These are phyloP conservation scores for Montifringilla adamsi DNA, from an alignment of 2,113 vertebrate genomes.

Conservation along the genomic window DNA sequence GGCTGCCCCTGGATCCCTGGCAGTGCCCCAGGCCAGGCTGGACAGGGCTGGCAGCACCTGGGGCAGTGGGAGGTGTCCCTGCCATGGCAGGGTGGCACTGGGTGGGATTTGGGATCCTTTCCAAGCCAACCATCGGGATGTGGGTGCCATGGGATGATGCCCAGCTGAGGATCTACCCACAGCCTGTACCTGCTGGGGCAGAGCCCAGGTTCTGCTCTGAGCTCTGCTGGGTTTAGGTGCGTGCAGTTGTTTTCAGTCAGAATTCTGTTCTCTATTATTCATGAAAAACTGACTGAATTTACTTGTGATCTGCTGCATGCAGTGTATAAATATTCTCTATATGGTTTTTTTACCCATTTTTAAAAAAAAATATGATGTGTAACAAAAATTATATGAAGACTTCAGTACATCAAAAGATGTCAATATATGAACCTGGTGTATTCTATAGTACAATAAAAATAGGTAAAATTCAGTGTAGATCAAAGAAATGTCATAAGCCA, in stretches of 20 bases:
- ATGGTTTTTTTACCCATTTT: neutral
- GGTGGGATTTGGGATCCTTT: rapidly evolving
- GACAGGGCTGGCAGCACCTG: neutral
- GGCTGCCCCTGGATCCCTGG: neutral
- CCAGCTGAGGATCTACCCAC: neutral
- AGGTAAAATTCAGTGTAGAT: slow-evolving; percentile 45
- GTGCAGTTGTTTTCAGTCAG: neutral
- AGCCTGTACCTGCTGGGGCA: neutral
- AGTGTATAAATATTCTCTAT: slow-evolving; percentile 29
- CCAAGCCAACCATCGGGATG: neutral
- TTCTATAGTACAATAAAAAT: slow-evolving; percentile 56
- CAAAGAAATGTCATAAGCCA: slow-evolving; percentile 47
- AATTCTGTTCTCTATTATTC: slow-evolving; percentile 49
- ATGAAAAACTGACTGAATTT: slow-evolving; percentile 46
- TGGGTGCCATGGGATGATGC: neutral
- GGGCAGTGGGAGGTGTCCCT: neutral
- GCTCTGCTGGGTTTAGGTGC: neutral
- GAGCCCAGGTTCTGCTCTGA: neutral
- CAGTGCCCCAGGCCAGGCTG: neutral
- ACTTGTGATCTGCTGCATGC: slow-evolving; percentile 7
- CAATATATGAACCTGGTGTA: slow-evolving; percentile 19
- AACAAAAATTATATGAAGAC: slow-evolving; percentile 35
- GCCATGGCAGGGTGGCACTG: neutral
- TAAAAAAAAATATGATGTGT: neutral
- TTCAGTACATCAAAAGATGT: slow-evolving; percentile 61